phyloP scores from a whole-genome alignment of 2,888 invertebrate species.

The Drosophila subquinaria region DNA sequence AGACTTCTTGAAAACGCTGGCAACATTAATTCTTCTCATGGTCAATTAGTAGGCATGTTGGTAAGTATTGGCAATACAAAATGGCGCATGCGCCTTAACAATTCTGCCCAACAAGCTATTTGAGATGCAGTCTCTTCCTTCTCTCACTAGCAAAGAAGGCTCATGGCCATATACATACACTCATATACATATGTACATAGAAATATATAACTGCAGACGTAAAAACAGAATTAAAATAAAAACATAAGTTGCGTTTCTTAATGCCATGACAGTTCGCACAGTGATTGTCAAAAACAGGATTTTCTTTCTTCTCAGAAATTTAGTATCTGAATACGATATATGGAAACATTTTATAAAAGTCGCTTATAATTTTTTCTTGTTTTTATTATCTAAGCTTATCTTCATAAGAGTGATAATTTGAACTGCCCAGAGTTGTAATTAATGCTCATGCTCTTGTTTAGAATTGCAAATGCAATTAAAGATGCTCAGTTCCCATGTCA shows the following conservation, averaged over 20 bases:
- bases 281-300: slow-evolving; percentile 25
- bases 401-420: not conserved
- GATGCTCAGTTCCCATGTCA: slow-evolving; percentile 27
- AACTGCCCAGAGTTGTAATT: not conserved
- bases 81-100: slow-evolving; percentile 51
- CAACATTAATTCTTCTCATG: slow-evolving; percentile 40
- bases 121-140: slow-evolving; percentile 30
- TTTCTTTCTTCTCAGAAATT: slow-evolving; percentile 5
- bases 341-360: not conserved
- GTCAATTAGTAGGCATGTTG: slow-evolving; percentile 52
- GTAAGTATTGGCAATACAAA: slow-evolving; percentile 40
- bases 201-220: not conserved
- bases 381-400: not conserved
- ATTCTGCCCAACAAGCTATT: slow-evolving; percentile 45
- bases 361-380: not conserved
- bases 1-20: slow-evolving; percentile 16
- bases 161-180: slow-evolving; percentile 45
- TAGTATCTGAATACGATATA: not conserved
- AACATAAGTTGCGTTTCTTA: slow-evolving; percentile 21
- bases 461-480: slow-evolving; percentile 21
- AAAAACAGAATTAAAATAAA: slow-evolving; percentile 11
- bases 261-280: slow-evolving; percentile 29
- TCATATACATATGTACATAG: slow-evolving; percentile 11
- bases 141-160: slow-evolving; percentile 7
- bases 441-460: not conserved